A percentile compares a stretch with the other conserved stretches of the same genome.
Evolutionary conservation across 2,888 invertebrate genomes (phyloP).

Genomic region (Hypsopygia costalis): DNA sequence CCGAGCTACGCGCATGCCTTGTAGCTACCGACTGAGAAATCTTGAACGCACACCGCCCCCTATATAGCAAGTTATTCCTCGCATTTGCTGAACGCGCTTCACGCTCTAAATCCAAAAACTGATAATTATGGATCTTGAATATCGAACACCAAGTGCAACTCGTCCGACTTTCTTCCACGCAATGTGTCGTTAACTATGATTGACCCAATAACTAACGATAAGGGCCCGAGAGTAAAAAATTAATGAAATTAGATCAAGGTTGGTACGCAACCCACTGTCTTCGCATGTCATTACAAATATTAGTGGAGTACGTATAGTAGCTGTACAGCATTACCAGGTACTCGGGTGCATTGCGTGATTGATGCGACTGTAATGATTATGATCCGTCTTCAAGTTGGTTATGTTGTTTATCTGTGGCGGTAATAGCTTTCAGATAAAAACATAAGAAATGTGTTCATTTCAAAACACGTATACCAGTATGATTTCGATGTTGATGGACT

Average conservation of each 20-base stretch:
- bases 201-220: constrained; percentile 50
- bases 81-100: constrained; percentile 65
- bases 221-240: constrained; percentile 43
- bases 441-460: background rate
- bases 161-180: constrained; percentile 45
- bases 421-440: background rate
- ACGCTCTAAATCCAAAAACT: constrained; percentile 74
- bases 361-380: constrained; percentile 11
- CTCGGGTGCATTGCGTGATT: constrained; percentile 5
- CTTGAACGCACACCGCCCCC: constrained; percentile 53
- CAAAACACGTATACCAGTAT: no score
- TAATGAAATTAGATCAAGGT: constrained; percentile 47
- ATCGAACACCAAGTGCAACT: constrained; percentile 36
- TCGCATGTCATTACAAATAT: background rate
- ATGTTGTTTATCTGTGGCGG: background rate
- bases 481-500: no score
- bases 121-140: constrained; percentile 62
- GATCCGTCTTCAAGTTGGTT: background rate
- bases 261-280: constrained; percentile 8
- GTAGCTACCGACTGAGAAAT: constrained; percentile 52
- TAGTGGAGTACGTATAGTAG: background rate
- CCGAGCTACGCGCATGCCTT: constrained; percentile 43
- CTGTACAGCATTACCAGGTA: background rate
- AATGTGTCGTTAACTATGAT: constrained; percentile 27
- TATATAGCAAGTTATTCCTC: constrained; percentile 70